Percentiles rank a stretch among this genome's conserved stretches.
phyloP scores from a whole-genome alignment of 2,797 vertebrate species.

The Phoeniculus purpureus region DNA sequence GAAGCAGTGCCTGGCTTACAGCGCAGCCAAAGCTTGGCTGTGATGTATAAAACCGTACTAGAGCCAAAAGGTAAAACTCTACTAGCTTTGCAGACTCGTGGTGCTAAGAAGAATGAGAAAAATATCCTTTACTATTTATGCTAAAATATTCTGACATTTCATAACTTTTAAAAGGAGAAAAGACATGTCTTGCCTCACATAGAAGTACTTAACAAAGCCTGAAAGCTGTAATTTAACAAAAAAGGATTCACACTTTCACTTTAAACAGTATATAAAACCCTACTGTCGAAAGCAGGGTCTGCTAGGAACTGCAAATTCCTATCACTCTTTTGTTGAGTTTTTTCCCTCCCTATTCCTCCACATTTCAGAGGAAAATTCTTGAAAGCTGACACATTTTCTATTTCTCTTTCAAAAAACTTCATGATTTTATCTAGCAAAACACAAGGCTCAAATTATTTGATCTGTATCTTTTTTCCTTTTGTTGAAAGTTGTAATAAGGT shows the following conservation, averaged over 20 bases:
- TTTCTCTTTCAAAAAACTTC: not conserved
- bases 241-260: not conserved
- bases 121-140: not conserved
- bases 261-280: not conserved
- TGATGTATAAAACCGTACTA: rapidly evolving
- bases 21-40: not conserved
- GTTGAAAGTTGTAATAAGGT: not conserved
- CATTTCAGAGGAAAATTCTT: not conserved
- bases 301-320: not conserved
- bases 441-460: not conserved
- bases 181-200: not conserved
- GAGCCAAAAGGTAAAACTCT: not conserved
- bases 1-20: not conserved
- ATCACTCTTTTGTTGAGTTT: not conserved
- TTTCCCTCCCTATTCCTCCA: not conserved
- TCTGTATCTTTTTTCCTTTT: not conserved
- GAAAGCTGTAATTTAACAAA: not conserved
- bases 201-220: not conserved
- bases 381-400: not conserved
- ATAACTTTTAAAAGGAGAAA: not conserved
- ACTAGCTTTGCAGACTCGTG: not conserved
- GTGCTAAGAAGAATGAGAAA: not conserved
- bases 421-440: not conserved
- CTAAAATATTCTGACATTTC: not conserved
- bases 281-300: not conserved